Conservation (phyloP, 2,888 invertebrate species). For the Catocala fraxini region DNA sequence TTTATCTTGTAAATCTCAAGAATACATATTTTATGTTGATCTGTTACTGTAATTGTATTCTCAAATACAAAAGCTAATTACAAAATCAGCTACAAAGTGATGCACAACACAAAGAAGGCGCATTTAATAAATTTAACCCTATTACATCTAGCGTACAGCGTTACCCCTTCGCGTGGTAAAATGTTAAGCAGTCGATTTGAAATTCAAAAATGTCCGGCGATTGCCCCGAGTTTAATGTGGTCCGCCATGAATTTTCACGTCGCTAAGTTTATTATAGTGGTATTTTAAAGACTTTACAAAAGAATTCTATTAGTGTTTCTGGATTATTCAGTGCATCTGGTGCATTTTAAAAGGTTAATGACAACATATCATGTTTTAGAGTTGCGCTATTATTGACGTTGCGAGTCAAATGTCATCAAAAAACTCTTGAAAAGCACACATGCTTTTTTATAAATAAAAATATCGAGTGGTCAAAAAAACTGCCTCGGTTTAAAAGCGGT, state of each 20-base stretch:
- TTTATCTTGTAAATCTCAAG: too few species aligned
- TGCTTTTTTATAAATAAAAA: too few species aligned
- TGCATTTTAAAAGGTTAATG: too few species aligned
- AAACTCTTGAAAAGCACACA: too few species aligned
- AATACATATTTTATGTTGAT: too few species aligned
- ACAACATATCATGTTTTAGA: too few species aligned
- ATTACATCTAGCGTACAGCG: constrained; percentile 40
- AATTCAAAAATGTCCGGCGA: constrained; percentile 69
- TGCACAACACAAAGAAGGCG: constrained; percentile 32
- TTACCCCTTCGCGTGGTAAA: constrained; percentile 56
- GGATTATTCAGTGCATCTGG: too few species aligned
- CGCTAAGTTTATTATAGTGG: constrained; percentile 26
- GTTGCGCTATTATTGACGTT: too few species aligned
- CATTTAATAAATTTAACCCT: constrained; percentile 41
- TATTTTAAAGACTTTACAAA: constrained; percentile 5
- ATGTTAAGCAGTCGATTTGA: constrained; percentile 70
- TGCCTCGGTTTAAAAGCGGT: too few species aligned
- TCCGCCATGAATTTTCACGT: constrained; percentile 54
- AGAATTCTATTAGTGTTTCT: neutral
- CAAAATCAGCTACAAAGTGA: constrained; percentile 17
- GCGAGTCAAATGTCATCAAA: too few species aligned
- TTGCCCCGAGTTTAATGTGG: constrained; percentile 62
- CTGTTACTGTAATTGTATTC: too few species aligned
- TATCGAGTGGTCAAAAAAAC: too few species aligned
- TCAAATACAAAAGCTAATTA: constrained; percentile 14